Conservation (phyloP, 1,140 invertebrate genomes). For the Druon quercuslanigerum region DNA sequence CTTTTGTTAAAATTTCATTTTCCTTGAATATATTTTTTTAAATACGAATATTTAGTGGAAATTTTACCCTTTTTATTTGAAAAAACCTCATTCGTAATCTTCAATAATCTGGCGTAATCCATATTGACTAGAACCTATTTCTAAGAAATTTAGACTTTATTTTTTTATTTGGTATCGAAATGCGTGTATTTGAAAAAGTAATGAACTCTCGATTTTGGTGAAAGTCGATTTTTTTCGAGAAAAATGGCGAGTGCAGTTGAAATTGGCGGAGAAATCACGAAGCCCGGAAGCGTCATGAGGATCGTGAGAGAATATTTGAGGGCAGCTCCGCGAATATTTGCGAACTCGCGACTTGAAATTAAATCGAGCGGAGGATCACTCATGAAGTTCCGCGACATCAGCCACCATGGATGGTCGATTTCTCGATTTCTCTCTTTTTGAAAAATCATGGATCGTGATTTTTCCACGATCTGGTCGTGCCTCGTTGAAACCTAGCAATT, state of each 20-base stretch:
- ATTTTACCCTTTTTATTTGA: no score
- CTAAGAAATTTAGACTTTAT: no score
- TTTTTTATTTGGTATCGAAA: no score
- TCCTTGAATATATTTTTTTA: no score
- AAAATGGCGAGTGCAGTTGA: background rate
- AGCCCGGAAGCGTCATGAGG: conserved; percentile 7
- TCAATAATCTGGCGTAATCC: no score
- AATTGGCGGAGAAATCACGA: background rate
- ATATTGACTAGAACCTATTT: no score
- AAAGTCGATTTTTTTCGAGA: conserved; percentile 1
- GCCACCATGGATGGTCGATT: background rate
- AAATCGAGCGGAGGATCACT: background rate
- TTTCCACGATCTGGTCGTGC: background rate
- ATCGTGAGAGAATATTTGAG: conserved; percentile 10
- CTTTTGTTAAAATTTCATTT: no score
- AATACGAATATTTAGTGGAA: no score
- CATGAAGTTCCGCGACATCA: background rate
- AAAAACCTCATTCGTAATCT: no score
- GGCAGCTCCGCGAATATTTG: background rate
- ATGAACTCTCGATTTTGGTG: background rate
- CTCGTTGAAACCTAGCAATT: background rate
- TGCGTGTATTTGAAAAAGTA: no score
- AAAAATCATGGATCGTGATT: background rate
- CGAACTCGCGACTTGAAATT: background rate
- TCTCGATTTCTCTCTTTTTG: background rate